Conservation (phyloP, 2,888 invertebrate species). For the Ommatoiulus sabulosus region DNA sequence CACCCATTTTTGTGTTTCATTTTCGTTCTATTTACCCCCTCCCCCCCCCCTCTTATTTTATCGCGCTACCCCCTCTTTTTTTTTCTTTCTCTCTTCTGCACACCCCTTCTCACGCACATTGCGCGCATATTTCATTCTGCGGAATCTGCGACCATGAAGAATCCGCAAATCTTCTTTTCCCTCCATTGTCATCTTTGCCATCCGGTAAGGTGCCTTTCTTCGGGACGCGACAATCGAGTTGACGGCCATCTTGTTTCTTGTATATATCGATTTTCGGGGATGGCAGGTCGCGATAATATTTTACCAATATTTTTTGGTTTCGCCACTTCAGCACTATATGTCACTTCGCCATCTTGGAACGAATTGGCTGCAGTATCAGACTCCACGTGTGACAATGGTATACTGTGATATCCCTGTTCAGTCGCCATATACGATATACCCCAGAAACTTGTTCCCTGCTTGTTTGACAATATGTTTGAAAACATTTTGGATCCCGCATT, state of each 20-base stretch:
- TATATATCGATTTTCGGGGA: neutral
- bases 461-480: too few relatives aligned
- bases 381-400: neutral
- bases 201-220: constrained; percentile 27
- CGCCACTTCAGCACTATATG: neutral
- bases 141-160: constrained; percentile 48
- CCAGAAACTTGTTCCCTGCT: too few relatives aligned
- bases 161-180: constrained; percentile 49
- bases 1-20: constrained; percentile 42
- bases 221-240: neutral
- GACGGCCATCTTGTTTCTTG: constrained; percentile 24
- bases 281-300: constrained; percentile 32
- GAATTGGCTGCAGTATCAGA: neutral
- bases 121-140: constrained; percentile 49
- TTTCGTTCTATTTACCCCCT: constrained; percentile 31
- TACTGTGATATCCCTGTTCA: neutral
- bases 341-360: neutral
- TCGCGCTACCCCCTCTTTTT: neutral
- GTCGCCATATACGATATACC: too few relatives aligned
- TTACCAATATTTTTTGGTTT: constrained; percentile 25
- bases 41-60: too few relatives aligned
- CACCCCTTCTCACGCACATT: constrained; percentile 41
- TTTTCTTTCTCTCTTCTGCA: neutral
- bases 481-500: too few relatives aligned
- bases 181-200: constrained; percentile 26